Evolutionary conservation across 2,113 vertebrate genomes (phyloP).

Genomic region (Brachyistius frenatus): DNA sequence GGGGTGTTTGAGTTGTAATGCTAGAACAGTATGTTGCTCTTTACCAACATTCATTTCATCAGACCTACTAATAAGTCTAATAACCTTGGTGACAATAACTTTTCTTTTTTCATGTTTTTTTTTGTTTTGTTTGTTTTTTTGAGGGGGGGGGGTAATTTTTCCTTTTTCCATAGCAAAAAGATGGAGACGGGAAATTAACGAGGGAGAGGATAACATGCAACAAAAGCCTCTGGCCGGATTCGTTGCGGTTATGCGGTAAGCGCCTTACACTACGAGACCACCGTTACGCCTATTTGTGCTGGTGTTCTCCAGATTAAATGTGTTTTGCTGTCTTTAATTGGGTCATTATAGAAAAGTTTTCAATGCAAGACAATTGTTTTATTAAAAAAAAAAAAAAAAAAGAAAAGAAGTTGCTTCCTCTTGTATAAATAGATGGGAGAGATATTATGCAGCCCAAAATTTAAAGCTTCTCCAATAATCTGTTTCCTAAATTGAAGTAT

Average conservation of each 20-base stretch:
- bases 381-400: not conserved
- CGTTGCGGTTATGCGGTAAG: conserved; percentile 22
- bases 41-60: not conserved
- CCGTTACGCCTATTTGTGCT: not conserved
- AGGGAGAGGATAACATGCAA: conserved; percentile 37
- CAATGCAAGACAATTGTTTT: not conserved
- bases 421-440: not conserved
- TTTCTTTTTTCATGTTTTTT: not conserved
- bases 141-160: not conserved
- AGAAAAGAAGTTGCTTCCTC: not conserved
- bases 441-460: not conserved
- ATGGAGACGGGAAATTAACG: conserved; percentile 18
- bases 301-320: conserved; percentile 4
- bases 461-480: not conserved
- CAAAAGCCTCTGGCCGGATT: conserved; percentile 26
- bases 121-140: not conserved
- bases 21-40: not conserved
- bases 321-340: conserved; percentile 20
- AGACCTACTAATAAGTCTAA: not conserved
- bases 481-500: not conserved
- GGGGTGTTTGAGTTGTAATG: not conserved
- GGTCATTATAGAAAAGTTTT: conserved; percentile 1
- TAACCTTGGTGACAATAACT: not conserved
- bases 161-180: not conserved
- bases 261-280: conserved; percentile 6